Percentiles rank a stretch among this genome's conserved stretches.
These are phyloP conservation scores for Molanna angustata DNA, from an alignment of 2,888 invertebrate genomes.

Conservation along the genomic window DNA sequence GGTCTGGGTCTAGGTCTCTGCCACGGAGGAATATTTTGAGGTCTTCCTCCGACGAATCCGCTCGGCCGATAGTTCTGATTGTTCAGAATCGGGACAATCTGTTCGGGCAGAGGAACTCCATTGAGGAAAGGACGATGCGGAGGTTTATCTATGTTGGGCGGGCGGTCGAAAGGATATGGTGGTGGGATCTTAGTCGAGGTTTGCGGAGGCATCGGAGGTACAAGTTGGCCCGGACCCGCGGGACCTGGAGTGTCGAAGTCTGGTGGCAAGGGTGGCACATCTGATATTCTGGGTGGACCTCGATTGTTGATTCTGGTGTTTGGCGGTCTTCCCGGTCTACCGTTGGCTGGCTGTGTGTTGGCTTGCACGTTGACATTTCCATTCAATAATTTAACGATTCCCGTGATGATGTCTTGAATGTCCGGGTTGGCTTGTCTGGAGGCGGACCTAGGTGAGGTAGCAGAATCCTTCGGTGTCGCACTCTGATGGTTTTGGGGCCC, in stretches of 20 bases:
- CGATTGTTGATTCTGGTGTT: conserved; percentile 83
- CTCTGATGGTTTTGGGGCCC: conserved; percentile 61
- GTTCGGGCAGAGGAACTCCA: conserved; percentile 71
- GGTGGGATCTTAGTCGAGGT: conserved; percentile 56
- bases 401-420: conserved; percentile 88
- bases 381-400: conserved; percentile 82
- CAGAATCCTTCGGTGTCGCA: conserved; percentile 53
- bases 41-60: conserved; percentile 44
- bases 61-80: conserved; percentile 53
- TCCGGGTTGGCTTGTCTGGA: conserved; percentile 59
- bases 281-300: conserved; percentile 83
- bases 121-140: conserved; percentile 61
- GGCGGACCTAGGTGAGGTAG: conserved; percentile 49
- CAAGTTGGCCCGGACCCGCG: conserved; percentile 42
- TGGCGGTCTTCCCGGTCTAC: conserved; percentile 65
- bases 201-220: conserved; percentile 48
- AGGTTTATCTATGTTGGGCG: conserved; percentile 49
- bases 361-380: conserved; percentile 86
- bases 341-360: conserved; percentile 60
- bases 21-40: conserved; percentile 63
- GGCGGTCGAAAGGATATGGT: conserved; percentile 75
- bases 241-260: conserved; percentile 53
- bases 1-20: conserved; percentile 59
- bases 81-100: conserved; percentile 60
- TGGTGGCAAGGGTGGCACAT: conserved; percentile 68